Percentiles rank a stretch among this genome's conserved stretches.
phyloP scores from a whole-genome alignment of 2,113 vertebrate species.

The Pachycephala philippinensis region DNA sequence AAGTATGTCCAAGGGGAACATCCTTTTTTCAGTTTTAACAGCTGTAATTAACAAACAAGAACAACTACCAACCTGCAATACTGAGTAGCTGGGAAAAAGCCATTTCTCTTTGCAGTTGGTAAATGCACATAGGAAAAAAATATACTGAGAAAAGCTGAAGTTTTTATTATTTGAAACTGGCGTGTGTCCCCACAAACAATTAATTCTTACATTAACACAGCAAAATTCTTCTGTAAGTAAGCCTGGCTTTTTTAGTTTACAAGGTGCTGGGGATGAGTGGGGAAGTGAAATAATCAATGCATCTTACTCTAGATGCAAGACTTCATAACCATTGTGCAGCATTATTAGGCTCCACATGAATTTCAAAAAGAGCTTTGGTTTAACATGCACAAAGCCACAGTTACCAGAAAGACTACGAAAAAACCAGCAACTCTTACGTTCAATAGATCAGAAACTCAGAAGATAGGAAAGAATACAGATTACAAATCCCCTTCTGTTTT shows the following conservation, averaged over 20 bases:
- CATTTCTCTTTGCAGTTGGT: neutral
- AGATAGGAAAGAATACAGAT: neutral
- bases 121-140: neutral
- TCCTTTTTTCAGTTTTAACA: neutral
- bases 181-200: neutral
- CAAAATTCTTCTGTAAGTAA: neutral
- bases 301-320: neutral
- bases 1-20: neutral
- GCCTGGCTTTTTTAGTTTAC: neutral
- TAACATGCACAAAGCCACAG: neutral
- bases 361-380: neutral
- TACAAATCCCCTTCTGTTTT: neutral
- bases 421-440: neutral
- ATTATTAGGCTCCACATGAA: neutral
- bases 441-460: neutral
- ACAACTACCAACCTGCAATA: neutral
- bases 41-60: neutral
- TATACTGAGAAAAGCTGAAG: neutral
- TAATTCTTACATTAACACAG: neutral
- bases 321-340: neutral
- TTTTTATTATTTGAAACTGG: neutral
- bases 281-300: neutral
- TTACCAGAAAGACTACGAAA: neutral
- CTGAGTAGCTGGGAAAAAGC: neutral
- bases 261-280: fast-evolving